phyloP scores from a whole-genome alignment of 1,140 invertebrate genomes.

The Megathymus violae region DNA sequence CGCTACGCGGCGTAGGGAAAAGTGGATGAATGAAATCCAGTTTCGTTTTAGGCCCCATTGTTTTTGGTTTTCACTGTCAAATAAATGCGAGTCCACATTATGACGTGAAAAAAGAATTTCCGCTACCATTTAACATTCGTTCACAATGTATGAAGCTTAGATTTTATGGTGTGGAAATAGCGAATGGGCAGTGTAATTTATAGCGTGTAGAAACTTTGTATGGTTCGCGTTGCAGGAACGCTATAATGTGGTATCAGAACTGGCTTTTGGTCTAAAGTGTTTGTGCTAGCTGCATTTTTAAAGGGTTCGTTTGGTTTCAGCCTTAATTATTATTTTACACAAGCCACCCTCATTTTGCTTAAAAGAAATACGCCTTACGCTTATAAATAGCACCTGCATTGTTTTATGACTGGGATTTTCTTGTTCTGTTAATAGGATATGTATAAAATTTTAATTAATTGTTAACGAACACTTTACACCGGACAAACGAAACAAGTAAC shows the following conservation, averaged over 20 bases:
- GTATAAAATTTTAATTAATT: no score
- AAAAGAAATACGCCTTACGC: no score
- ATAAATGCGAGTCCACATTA: not conserved
- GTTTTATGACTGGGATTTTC: no score
- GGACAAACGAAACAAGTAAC: no score
- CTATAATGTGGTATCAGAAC: not conserved
- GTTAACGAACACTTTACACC: no score
- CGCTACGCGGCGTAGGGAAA: not conserved
- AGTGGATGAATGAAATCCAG: not conserved
- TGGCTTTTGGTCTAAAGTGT: not conserved
- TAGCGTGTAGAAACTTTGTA: not conserved
- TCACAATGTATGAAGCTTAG: not conserved
- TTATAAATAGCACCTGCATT: no score
- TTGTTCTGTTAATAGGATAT: no score
- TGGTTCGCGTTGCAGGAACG: not conserved
- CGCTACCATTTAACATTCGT: not conserved
- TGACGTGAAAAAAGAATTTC: not conserved
- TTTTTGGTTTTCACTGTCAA: constrained; percentile 2
- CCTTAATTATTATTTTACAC: no score
- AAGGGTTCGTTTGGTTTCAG: no score
- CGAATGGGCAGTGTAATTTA: not conserved
- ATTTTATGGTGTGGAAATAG: constrained; percentile 5
- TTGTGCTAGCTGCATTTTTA: not conserved
- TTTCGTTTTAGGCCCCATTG: not conserved
- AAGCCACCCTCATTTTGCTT: no score